These are phyloP conservation scores for Rana temporaria DNA, from an alignment of 2,113 vertebrate species.

Conservation along the genomic window DNA sequence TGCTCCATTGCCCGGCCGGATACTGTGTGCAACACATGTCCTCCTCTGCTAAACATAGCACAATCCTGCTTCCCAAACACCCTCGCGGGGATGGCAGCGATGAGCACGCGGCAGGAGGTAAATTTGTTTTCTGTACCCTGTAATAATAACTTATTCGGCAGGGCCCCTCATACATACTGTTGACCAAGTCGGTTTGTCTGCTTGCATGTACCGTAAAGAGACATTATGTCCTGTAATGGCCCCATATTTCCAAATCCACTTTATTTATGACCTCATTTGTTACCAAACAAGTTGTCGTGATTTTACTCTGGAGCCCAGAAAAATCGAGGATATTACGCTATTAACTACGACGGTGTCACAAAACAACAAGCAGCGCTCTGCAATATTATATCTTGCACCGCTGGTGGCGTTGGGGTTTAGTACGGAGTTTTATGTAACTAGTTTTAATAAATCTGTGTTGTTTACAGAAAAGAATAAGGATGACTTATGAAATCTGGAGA, in stretches of 20 bases:
- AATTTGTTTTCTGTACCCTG: constrained; percentile 49
- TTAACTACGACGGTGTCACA: constrained; percentile 30
- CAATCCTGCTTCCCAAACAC: constrained; percentile 11
- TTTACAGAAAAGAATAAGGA: neutral
- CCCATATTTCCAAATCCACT: constrained; percentile 44
- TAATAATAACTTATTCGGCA: constrained; percentile 30
- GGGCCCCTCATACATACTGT: constrained; percentile 30
- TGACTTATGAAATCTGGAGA: too few species aligned
- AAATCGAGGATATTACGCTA: constrained; percentile 44
- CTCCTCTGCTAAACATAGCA: constrained; percentile 33
- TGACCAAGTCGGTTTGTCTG: constrained; percentile 41
- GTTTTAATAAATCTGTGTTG: neutral
- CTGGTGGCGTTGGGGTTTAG: neutral
- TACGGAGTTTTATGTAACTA: constrained; percentile 6
- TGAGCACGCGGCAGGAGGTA: constrained; percentile 51
- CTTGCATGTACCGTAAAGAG: constrained; percentile 28
- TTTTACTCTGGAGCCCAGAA: constrained; percentile 35
- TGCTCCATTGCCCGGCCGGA: neutral
- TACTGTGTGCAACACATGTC: constrained; percentile 14
- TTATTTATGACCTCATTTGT: constrained; percentile 52
- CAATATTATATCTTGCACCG: constrained; percentile 4
- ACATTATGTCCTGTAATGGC: neutral
- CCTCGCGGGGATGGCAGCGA: constrained; percentile 34
- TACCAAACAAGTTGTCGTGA: constrained; percentile 42
- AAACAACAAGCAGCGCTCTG: neutral